A percentile compares a stretch with the other conserved stretches of the same genome.
Evolutionary conservation across 2,113 vertebrate genomes (phyloP).

Genomic region (Callaeas wilsoni): DNA sequence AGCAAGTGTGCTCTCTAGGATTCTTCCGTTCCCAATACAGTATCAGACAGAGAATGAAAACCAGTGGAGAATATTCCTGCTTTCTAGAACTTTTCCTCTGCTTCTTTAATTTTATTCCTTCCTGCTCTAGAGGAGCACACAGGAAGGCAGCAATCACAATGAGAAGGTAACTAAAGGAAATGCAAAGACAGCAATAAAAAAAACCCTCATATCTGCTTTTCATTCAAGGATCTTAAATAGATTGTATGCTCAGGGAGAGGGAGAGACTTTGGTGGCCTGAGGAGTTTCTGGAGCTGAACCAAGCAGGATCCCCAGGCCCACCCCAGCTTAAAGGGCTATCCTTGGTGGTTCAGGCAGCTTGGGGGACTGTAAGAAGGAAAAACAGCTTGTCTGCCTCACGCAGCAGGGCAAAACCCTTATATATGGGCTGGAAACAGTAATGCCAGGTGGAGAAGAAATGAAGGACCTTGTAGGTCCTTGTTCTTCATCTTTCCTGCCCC

Average conservation of each 20-base stretch:
- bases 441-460: neutral
- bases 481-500: neutral
- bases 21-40: neutral
- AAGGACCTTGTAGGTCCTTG: neutral
- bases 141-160: neutral
- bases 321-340: neutral
- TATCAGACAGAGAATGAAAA: neutral
- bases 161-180: neutral
- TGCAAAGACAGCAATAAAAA: neutral
- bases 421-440: neutral
- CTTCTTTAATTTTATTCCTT: neutral
- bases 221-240: neutral
- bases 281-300: neutral
- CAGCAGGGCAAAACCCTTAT: neutral
- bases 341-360: neutral
- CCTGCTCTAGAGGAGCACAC: neutral
- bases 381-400: neutral
- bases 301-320: neutral
- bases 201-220: neutral
- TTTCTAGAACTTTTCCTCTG: neutral
- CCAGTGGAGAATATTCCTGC: neutral
- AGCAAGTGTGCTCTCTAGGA: slow-evolving; percentile 6
- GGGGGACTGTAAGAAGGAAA: neutral
- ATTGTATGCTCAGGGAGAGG: neutral
- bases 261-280: neutral